Evolutionary conservation across 2,888 invertebrate genomes (phyloP).

Genomic region (Cephus pulcher): DNA sequence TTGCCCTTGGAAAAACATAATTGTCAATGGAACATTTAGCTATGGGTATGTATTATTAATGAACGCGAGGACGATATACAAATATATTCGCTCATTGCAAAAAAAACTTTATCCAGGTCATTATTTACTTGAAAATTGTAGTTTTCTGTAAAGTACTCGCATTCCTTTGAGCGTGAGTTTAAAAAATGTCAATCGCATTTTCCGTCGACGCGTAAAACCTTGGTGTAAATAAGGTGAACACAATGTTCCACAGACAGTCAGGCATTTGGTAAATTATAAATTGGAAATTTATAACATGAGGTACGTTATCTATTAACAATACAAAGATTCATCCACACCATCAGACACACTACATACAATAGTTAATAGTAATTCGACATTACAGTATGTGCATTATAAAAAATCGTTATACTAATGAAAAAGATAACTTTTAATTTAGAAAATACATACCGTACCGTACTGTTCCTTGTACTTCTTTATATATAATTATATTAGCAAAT

Average conservation of each 20-base stretch:
- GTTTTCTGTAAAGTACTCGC: neutral
- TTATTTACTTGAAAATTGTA: neutral
- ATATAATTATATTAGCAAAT: constrained; percentile 15
- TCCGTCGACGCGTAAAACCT: neutral
- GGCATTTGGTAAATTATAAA: constrained; percentile 5
- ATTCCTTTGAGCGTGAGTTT: neutral
- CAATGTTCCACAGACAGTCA: neutral
- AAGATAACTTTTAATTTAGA: constrained; percentile 13
- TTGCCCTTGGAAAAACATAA: too few relatives aligned
- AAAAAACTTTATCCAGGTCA: neutral
- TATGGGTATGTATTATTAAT: neutral
- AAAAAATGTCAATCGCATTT: neutral
- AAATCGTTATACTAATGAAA: constrained; percentile 18
- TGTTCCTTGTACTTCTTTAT: constrained; percentile 11
- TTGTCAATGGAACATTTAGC: too few relatives aligned
- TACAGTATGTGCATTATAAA: constrained; percentile 25
- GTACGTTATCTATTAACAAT: constrained; percentile 59
- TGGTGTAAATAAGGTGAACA: neutral
- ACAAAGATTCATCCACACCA: constrained; percentile 49
- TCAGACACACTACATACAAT: constrained; percentile 42
- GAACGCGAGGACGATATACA: too few relatives aligned
- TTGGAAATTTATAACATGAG: constrained; percentile 47
- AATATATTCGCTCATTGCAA: neutral
- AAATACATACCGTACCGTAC: constrained; percentile 17
- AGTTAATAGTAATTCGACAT: constrained; percentile 6